These are phyloP conservation scores for Columba livia DNA, from an alignment of 2,113 vertebrate genomes.

Conservation along the genomic window DNA sequence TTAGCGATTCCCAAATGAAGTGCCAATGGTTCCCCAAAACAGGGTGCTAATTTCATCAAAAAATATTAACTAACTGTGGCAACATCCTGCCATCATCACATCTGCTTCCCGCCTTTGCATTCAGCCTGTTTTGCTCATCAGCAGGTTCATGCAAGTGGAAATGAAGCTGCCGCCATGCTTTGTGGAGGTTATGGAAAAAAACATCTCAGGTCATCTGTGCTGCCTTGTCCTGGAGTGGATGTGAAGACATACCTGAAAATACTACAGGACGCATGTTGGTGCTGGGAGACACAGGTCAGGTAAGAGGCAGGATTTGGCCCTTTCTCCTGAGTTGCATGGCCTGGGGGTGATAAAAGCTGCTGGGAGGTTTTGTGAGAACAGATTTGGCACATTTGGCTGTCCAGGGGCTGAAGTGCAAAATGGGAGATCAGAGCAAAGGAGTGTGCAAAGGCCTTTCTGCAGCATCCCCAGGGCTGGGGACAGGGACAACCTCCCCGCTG, in stretches of 20 bases:
- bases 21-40: not conserved
- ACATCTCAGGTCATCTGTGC: not conserved
- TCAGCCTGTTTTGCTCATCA: not conserved
- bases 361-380: not conserved
- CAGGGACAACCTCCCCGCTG: not conserved
- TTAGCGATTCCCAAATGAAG: not conserved
- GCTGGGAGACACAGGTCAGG: not conserved
- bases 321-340: not conserved
- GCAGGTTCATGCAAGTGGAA: accelerated
- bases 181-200: not conserved
- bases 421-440: not conserved
- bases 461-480: not conserved
- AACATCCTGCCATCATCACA: not conserved
- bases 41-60: not conserved
- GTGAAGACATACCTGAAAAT: accelerated
- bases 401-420: not conserved
- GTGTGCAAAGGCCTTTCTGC: accelerated
- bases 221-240: accelerated
- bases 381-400: accelerated
- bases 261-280: not conserved
- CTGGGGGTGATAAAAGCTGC: not conserved
- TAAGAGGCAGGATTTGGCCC: not conserved
- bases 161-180: not conserved
- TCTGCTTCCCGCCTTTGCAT: not conserved
- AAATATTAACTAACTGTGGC: too few relatives aligned